Evolutionary conservation across 2,113 vertebrate genomes (phyloP).

Genomic region (Oryctolagus cuniculus): DNA sequence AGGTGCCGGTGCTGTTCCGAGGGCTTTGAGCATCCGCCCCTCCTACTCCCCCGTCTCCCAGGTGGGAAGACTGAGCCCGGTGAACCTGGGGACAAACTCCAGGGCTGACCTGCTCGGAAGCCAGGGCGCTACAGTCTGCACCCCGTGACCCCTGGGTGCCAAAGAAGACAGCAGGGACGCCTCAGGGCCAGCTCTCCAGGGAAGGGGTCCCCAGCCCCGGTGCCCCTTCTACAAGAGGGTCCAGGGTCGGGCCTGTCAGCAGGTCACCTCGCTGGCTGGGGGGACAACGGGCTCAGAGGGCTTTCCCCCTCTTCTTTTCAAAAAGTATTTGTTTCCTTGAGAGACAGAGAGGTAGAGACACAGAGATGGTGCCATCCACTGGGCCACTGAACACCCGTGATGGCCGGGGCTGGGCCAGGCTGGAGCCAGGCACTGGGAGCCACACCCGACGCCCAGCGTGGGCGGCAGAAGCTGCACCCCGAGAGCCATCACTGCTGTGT

Average conservation of each 20-base stretch:
- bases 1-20: accelerated
- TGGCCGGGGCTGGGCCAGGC: no score
- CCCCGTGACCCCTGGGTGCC: accelerated
- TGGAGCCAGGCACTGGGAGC: no score
- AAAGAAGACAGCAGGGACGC: neutral
- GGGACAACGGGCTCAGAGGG: neutral
- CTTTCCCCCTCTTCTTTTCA: no score
- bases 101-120: neutral
- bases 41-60: neutral
- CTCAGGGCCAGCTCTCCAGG: accelerated
- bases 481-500: no score
- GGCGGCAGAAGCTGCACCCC: no score
- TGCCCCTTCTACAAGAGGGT: neutral
- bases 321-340: no score
- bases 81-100: neutral
- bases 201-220: neutral
- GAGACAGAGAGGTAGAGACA: no score
- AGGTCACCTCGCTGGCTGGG: neutral
- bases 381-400: no score
- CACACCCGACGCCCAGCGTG: no score
- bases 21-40: neutral
- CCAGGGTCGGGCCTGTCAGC: neutral
- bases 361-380: no score
- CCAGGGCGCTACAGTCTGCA: accelerated
- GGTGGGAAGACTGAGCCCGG: neutral